Percentiles rank a stretch among this genome's conserved stretches.
These are phyloP conservation scores for Micromys minutus DNA, from an alignment of 2,113 vertebrate species.

Conservation along the genomic window DNA sequence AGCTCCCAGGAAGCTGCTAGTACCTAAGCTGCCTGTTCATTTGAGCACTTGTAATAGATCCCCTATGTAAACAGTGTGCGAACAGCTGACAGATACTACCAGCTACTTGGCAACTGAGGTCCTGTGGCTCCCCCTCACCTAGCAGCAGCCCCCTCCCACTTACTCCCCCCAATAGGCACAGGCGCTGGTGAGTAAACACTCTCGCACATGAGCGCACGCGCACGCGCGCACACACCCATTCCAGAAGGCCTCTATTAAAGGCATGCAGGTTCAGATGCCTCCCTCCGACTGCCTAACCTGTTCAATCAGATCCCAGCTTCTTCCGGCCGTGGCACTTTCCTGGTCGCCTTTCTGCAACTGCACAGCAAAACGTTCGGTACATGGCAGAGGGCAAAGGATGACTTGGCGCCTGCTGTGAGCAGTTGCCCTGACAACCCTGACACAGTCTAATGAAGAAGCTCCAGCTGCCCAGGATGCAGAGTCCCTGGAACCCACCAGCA, in stretches of 20 bases:
- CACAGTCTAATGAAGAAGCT: conserved; percentile 83
- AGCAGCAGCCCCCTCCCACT: conserved; percentile 69
- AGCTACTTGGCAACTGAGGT: conserved; percentile 80
- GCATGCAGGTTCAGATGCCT: conserved; percentile 74
- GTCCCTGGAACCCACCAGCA: conserved; percentile 58
- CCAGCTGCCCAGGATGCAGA: conserved; percentile 80
- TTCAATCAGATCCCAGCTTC: conserved; percentile 76
- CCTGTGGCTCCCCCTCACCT: conserved; percentile 71
- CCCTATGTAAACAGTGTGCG: conserved; percentile 76
- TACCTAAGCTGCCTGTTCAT: conserved; percentile 84
- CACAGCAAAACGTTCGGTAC: conserved; percentile 89
- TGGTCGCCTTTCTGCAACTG: conserved; percentile 73
- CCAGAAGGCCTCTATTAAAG: conserved; percentile 82
- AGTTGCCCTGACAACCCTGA: conserved; percentile 92
- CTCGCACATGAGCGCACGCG: neutral
- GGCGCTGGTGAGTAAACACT: neutral
- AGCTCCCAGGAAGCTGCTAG: conserved; percentile 83
- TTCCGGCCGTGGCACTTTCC: conserved; percentile 75
- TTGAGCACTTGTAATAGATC: conserved; percentile 85
- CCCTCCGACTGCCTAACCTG: conserved; percentile 74
- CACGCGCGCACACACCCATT: conserved; percentile 55
- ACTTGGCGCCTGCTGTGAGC: conserved; percentile 83
- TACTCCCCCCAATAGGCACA: conserved; percentile 49
- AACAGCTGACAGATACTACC: conserved; percentile 87
- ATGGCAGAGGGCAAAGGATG: conserved; percentile 84